A percentile compares a stretch with the other conserved stretches of the same genome.
phyloP scores from a whole-genome alignment of 1,140 invertebrate genomes.

The Grapholita molesta region DNA sequence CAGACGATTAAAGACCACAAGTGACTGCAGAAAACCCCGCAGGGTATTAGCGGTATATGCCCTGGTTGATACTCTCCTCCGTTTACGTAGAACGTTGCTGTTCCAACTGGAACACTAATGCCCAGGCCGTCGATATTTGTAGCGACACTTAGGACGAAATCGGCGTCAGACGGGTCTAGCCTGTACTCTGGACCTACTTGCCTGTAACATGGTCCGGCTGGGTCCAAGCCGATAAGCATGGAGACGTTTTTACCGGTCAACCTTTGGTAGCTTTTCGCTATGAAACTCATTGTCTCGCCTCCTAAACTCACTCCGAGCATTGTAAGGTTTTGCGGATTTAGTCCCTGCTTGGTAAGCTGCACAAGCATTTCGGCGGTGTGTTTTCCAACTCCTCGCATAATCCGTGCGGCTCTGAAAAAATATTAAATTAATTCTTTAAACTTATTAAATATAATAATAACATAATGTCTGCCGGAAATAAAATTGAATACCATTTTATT shows the following conservation, averaged over 20 bases:
- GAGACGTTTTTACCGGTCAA: conserved; percentile 57
- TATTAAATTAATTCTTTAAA: no score
- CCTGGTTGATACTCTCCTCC: conserved; percentile 84
- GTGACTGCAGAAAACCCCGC: conserved; percentile 52
- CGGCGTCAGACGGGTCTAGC: conserved; percentile 53
- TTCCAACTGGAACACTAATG: conserved; percentile 81
- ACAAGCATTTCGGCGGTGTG: conserved; percentile 49
- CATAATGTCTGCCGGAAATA: no score
- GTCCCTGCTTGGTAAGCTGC: conserved; percentile 36
- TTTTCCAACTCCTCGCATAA: conserved; percentile 46
- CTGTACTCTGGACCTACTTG: conserved; percentile 49
- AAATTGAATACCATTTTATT: no score
- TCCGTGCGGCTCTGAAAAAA: conserved; percentile 47
- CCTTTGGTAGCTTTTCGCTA: conserved; percentile 49
- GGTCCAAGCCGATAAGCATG: conserved; percentile 55
- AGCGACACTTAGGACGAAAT: conserved; percentile 79
- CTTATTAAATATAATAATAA: no score
- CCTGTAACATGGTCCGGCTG: conserved; percentile 61
- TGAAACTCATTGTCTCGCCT: conserved; percentile 50
- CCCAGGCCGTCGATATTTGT: conserved; percentile 85
- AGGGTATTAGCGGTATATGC: conserved; percentile 41
- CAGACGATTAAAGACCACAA: conserved; percentile 43
- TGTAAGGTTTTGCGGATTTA: conserved; percentile 52
- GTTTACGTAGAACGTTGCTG: conserved; percentile 83
- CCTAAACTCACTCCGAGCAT: conserved; percentile 58